Evolutionary conservation across 1,140 invertebrate species (phyloP), one percentile per base, ranked within the genome.

Genomic region (Mylabris phalerata): DNA sequence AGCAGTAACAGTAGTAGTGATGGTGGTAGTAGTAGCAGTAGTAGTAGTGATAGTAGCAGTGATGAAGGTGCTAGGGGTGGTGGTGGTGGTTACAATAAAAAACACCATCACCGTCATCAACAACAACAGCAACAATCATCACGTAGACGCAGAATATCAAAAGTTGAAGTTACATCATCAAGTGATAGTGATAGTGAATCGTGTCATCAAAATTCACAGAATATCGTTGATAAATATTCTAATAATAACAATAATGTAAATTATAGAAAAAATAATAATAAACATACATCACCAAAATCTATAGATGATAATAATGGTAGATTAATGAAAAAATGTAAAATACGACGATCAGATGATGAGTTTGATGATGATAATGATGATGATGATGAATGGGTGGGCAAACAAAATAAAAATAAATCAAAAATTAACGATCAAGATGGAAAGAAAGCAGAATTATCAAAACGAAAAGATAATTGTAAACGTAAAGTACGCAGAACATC

Each of bases 381-480:
- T 39, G 63, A 70, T 48, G 69, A 68, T 43, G 64, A 72, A 48
- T 71, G 66, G 66, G 19, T 19, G 19, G 61, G 65, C 10, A 59
- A 67, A 50, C 62, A 60, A 52, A 67, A 69, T 40, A 69, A 65
- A 46, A 60, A 47, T 5, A 67, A 66, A 43, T 47, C 63, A 6
- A 65, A 67, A 46, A 11, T 19, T 19, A 19, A 26, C 9, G 11
- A 45, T 26, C 19, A 43, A 3, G 26, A 45, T 7, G 43, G 57
- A 0, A 62, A 65, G 50, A 66, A 63, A 43, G 45, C 46, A 26
- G 46, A 57, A 11, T 59, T 63, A 39, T 58, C 61, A 11, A 50
- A 60, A 7, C 62, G 61, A 60, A 78, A 76, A 52, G 72, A 76
- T 42, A 59, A 64, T 4, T 64, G 56, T 26, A 59, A 68, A 47